Conservation (phyloP, 2,797 vertebrate genomes). For the Apogon hyalosoma region DNA sequence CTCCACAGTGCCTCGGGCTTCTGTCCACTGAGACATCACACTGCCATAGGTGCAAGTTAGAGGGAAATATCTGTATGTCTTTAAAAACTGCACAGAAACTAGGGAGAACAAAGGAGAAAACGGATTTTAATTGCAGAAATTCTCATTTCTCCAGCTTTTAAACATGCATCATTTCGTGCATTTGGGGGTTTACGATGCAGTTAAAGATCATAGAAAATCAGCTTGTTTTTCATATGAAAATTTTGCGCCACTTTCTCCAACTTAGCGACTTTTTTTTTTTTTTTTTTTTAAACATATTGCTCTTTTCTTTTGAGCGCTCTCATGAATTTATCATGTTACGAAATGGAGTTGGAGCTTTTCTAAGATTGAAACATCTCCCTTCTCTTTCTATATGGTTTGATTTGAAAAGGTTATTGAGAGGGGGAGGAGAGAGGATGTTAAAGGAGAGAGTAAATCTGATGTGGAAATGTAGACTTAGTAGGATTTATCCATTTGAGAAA, state of each 20-base stretch:
- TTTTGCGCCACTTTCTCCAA: not conserved
- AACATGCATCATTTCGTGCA: constrained; percentile 1
- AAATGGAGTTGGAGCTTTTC: not conserved
- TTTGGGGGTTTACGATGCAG: not conserved
- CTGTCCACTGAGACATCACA: constrained; percentile 90
- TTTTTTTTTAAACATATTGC: not conserved
- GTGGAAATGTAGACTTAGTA: constrained; percentile 88
- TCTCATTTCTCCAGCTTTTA: not conserved
- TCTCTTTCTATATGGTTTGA: constrained; percentile 69
- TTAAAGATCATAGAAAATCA: not conserved
- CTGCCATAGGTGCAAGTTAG: constrained; percentile 64
- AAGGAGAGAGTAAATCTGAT: constrained; percentile 84
- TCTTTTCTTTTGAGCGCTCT: not conserved
- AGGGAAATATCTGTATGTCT: constrained; percentile 31
- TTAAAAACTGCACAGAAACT: constrained; percentile 4
- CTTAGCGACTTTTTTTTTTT: not conserved
- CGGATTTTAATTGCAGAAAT: not conserved
- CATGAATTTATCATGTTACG: not conserved
- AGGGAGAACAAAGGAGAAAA: not conserved
- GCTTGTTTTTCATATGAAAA: not conserved
- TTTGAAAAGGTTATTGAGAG: constrained; percentile 55
- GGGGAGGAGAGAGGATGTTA: constrained; percentile 59
- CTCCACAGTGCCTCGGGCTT: constrained; percentile 86
- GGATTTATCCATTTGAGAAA: constrained; percentile 86
- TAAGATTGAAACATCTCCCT: constrained; percentile 28